A percentile compares a stretch with the other conserved stretches of the same genome.
Conservation (phyloP, 2,113 vertebrate species). For the Triplophysa dalaica region DNA sequence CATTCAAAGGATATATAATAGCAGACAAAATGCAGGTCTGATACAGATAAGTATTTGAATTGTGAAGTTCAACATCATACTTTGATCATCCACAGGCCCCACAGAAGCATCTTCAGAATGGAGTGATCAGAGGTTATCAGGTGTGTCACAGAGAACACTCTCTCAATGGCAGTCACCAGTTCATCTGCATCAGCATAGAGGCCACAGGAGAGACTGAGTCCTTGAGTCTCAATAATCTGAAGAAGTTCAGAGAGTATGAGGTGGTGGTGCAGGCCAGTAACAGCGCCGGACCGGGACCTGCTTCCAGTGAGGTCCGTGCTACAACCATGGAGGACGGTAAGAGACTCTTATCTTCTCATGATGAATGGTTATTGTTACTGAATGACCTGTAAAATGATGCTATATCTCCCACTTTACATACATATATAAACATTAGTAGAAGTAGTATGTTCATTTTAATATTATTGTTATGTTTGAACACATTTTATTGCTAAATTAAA, state of each 20-base stretch:
- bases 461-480: too few relatives aligned
- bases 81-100: slow-evolving; percentile 75
- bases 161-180: slow-evolving; percentile 93
- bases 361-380: neutral
- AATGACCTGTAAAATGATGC: neutral
- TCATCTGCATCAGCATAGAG: slow-evolving; percentile 95
- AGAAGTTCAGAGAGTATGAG: slow-evolving; percentile 96
- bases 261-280: slow-evolving; percentile 98
- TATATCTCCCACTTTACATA: too few relatives aligned
- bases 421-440: too few relatives aligned
- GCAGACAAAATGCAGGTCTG: too few relatives aligned
- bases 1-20: too few relatives aligned
- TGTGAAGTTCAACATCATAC: neutral
- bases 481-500: too few relatives aligned
- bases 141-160: slow-evolving; percentile 97
- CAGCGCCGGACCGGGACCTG: slow-evolving; percentile 92
- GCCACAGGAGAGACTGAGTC: slow-evolving; percentile 92
- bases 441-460: too few relatives aligned
- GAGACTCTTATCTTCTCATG: slow-evolving; percentile 33
- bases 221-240: slow-evolving; percentile 92
- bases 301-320: slow-evolving; percentile 94
- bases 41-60: too few relatives aligned
- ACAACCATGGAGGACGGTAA: slow-evolving; percentile 96
- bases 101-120: slow-evolving; percentile 94
- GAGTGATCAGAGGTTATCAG: slow-evolving; percentile 95